phyloP scores from a whole-genome alignment of 2,888 invertebrate species.

The Eurois occulta region DNA sequence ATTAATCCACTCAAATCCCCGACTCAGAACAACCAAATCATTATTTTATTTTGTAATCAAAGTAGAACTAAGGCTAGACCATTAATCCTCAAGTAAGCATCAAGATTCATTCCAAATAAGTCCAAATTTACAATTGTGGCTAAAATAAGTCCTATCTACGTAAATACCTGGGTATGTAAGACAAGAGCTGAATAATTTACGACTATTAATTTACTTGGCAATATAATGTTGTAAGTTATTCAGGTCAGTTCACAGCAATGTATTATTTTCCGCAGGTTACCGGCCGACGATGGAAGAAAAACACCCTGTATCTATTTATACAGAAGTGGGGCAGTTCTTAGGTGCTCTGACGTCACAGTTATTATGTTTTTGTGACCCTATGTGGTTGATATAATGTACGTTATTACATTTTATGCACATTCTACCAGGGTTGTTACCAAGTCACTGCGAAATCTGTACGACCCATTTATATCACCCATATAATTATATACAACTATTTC shows the following conservation, averaged over 20 bases:
- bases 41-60: constrained; percentile 40
- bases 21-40: constrained; percentile 27
- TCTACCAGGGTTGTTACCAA: too few relatives aligned
- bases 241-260: constrained; percentile 49
- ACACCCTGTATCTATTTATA: constrained; percentile 38
- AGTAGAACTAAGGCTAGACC: constrained; percentile 14
- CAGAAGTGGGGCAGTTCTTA: constrained; percentile 47
- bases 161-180: constrained; percentile 20
- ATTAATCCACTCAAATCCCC: constrained; percentile 21
- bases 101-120: constrained; percentile 34
- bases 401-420: constrained; percentile 9
- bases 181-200: constrained; percentile 54
- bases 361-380: constrained; percentile 17
- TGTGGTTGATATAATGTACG: constrained; percentile 5
- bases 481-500: too few relatives aligned
- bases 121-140: constrained; percentile 44
- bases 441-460: too few relatives aligned
- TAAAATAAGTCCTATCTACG: constrained; percentile 14
- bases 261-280: constrained; percentile 49
- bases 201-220: constrained; percentile 48
- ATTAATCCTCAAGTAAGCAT: constrained; percentile 38
- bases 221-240: constrained; percentile 55
- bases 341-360: constrained; percentile 29
- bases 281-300: constrained; percentile 45
- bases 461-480: background rate